phyloP scores from a whole-genome alignment of 2,888 invertebrate genomes.

The Nemoura dubitans region DNA sequence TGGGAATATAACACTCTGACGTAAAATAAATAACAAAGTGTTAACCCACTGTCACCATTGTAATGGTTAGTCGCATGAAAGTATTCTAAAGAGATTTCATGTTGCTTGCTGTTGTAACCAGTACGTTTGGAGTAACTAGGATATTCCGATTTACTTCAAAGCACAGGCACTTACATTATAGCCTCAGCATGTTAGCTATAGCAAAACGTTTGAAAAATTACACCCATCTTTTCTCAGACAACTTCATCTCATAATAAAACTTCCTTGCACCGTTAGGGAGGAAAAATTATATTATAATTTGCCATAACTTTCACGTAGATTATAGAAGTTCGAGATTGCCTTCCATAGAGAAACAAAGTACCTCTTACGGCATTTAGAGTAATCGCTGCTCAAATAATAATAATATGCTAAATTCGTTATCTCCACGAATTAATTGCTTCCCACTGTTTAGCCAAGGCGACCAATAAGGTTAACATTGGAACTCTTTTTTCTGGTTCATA shows the following conservation, averaged over 20 bases:
- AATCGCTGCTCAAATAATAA: neutral
- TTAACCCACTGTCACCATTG: neutral
- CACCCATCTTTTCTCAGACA: neutral
- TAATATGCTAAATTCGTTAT: neutral
- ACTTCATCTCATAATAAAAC: neutral
- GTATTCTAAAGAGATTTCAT: neutral
- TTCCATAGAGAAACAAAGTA: neutral
- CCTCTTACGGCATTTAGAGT: neutral
- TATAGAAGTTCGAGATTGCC: neutral
- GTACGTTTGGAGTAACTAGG: neutral
- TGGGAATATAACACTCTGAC: neutral
- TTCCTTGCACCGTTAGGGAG: neutral
- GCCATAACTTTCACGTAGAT: neutral
- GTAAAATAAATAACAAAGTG: no score
- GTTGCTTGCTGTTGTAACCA: neutral
- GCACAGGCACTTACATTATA: neutral
- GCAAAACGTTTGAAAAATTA: slow-evolving; percentile 12
- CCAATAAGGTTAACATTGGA: neutral
- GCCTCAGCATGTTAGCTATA: neutral
- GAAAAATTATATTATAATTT: neutral
- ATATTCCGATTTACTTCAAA: no score
- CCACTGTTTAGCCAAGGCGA: neutral
- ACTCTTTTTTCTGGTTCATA: no score
- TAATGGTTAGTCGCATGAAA: neutral
- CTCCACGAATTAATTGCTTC: neutral